phyloP scores from a whole-genome alignment of 2,797 vertebrate species.

The Cichlasoma orientale region DNA sequence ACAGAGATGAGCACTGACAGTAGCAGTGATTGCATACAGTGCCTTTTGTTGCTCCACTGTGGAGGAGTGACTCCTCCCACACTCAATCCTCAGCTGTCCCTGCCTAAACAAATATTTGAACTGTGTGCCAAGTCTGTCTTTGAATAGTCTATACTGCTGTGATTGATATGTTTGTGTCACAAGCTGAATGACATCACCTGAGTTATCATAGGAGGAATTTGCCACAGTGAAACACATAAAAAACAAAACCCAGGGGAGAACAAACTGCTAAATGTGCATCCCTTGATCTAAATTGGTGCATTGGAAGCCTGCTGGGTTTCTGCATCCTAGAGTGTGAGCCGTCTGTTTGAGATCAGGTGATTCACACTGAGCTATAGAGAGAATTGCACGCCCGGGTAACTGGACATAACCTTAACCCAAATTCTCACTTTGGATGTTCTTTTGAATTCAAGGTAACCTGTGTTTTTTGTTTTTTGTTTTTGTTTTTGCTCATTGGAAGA shows the following conservation, averaged over 20 bases:
- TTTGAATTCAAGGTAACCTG: not conserved
- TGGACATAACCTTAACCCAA: conserved; percentile 1
- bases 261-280: conserved; percentile 31
- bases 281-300: conserved; percentile 36
- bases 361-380: conserved; percentile 30
- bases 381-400: not conserved
- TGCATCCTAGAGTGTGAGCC: conserved; percentile 26
- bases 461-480: not conserved
- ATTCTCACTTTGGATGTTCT: not conserved
- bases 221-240: not conserved
- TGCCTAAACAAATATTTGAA: conserved; percentile 73
- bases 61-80: conserved; percentile 61
- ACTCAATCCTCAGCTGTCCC: conserved; percentile 47
- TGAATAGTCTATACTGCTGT: conserved; percentile 63
- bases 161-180: conserved; percentile 64
- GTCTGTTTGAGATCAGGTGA: conserved; percentile 48
- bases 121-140: conserved; percentile 46
- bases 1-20: conserved; percentile 5
- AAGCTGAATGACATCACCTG: conserved; percentile 57
- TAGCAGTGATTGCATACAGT: conserved; percentile 45
- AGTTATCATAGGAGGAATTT: conserved; percentile 63
- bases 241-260: conserved; percentile 29
- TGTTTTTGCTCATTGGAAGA: not conserved
- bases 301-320: conserved; percentile 17
- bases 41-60: conserved; percentile 56